Base-by-base conservation (phyloP, 2,113 vertebrate species). In the Carettochelys insculpta region DNA sequence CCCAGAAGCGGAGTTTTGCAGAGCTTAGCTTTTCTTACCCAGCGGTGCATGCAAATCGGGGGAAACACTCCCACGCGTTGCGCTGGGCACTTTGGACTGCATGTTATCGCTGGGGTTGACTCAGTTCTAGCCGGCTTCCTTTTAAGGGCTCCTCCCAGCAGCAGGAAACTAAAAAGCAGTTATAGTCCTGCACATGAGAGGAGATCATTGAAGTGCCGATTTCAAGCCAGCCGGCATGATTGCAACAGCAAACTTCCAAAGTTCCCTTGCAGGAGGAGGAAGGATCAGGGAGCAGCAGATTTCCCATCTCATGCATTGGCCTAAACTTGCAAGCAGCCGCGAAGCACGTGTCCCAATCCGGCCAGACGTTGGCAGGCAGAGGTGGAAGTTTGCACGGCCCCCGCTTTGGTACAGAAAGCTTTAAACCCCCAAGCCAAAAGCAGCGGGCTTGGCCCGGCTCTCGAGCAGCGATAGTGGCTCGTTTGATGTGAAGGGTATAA, bases 401-500 rank as follows among this genome's bases (percentile, higher is more conserved):
- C 19, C 22, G n/a, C n/a, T 65, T 61, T 61, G 56, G 14, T 20
- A 38, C 34, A 31, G 54, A 58, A 58, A 58, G 54, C 54, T 31
- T 58, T 58, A 31, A 38, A 20, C 58, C n/a, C n/a, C n/a, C 48
- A 50, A 50, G 14, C 10, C 8, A 50, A 68, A 22, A 9, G 1
- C 47, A 47, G 68, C 78, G 68, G n/a, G 45, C 24, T 56, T 53
- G 82, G 71, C 53, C 80, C 77, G 53, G 58, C 85, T 61, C 61
- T 41, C 31, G 43, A 27, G 47, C 53, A 65, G 78, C 13, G 83
- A 68, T 73, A 61, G 82, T 82, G 84, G 76, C 52, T 68, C 90
- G 83, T 84, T 82, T 91, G 82, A 87, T 89, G 87, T 47, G 48
- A 80, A 85, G 88, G 52, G 77, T 92, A 76, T 77, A 86, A 83